Evolutionary conservation across 1,140 invertebrate species (phyloP).

Genomic region (Drosophila asahinai): DNA sequence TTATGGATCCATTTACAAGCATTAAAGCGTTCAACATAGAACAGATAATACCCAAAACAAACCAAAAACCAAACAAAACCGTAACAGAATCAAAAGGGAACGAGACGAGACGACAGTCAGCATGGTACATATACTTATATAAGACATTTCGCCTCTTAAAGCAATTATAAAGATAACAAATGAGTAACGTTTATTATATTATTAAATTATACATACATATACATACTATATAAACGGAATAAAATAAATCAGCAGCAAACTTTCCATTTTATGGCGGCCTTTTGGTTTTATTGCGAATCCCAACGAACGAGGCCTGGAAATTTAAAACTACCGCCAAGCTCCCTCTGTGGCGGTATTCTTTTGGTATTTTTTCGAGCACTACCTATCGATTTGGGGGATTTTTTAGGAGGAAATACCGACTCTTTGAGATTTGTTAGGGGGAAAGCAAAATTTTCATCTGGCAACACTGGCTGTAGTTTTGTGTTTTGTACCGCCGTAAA

Average conservation of each 20-base stretch:
- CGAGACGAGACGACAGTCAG: slow-evolving; percentile 22
- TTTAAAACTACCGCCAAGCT: neutral
- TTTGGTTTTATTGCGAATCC: neutral
- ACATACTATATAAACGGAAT: slow-evolving; percentile 74
- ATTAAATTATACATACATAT: slow-evolving; percentile 77
- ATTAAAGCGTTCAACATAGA: slow-evolving; percentile 34
- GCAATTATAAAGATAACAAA: slow-evolving; percentile 84
- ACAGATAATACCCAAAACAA: slow-evolving; percentile 17
- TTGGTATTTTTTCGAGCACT: neutral
- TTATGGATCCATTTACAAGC: slow-evolving; percentile 40
- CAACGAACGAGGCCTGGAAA: neutral
- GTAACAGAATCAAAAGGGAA: slow-evolving; percentile 49
- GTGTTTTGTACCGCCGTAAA: slow-evolving; percentile 59
- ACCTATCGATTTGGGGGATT: neutral
- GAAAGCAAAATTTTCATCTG: no score
- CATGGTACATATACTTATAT: slow-evolving; percentile 63
- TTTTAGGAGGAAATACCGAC: no score
- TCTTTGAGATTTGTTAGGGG: no score
- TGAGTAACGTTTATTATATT: slow-evolving; percentile 67
- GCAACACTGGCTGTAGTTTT: slow-evolving; percentile 12
- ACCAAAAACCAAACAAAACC: slow-evolving; percentile 1
- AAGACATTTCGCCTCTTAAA: slow-evolving; percentile 83
- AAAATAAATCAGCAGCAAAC: slow-evolving; percentile 63
- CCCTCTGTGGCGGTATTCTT: neutral
- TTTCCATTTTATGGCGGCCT: slow-evolving; percentile 42